These are phyloP conservation scores for Sceloporus tristichus DNA, from an alignment of 2,113 vertebrate species.

Conservation along the genomic window DNA sequence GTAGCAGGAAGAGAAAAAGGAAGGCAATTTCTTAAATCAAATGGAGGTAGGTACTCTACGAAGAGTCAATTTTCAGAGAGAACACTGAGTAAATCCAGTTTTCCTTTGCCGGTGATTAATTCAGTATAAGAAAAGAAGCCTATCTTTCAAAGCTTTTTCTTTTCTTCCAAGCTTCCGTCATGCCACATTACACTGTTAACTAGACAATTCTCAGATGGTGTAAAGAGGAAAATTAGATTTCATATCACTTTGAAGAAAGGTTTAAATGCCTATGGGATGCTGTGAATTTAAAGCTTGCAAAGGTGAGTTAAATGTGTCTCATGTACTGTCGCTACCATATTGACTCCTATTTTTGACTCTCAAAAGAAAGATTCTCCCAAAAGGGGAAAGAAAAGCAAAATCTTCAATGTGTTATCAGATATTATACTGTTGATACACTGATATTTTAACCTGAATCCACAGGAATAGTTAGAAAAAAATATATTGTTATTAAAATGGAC, in stretches of 20 bases:
- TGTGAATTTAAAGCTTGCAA: slow-evolving; percentile 2
- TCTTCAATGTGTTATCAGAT: not conserved
- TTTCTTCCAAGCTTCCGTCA: slow-evolving; percentile 11
- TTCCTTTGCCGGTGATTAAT: not conserved
- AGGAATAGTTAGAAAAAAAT: not conserved
- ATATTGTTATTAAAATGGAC: not conserved
- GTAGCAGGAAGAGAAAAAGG: too few relatives aligned
- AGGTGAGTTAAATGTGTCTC: slow-evolving; percentile 25
- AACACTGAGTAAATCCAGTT: not conserved
- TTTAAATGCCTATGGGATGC: not conserved
- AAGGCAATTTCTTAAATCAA: too few relatives aligned
- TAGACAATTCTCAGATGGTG: not conserved
- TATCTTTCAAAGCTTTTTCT: not conserved
- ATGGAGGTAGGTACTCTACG: not conserved
- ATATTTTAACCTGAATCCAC: not conserved
- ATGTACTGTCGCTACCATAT: not conserved
- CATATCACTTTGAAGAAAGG: slow-evolving; percentile 6
- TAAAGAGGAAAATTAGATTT: not conserved
- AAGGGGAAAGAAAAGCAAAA: not conserved
- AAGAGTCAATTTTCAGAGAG: not conserved
- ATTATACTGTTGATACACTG: not conserved
- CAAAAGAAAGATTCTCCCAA: not conserved
- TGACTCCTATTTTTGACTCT: not conserved
- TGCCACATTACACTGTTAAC: slow-evolving; percentile 14
- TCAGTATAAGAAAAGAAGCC: not conserved